Base-by-base conservation (phyloP, 2,113 vertebrate genomes). In the Suncus etruscus region DNA sequence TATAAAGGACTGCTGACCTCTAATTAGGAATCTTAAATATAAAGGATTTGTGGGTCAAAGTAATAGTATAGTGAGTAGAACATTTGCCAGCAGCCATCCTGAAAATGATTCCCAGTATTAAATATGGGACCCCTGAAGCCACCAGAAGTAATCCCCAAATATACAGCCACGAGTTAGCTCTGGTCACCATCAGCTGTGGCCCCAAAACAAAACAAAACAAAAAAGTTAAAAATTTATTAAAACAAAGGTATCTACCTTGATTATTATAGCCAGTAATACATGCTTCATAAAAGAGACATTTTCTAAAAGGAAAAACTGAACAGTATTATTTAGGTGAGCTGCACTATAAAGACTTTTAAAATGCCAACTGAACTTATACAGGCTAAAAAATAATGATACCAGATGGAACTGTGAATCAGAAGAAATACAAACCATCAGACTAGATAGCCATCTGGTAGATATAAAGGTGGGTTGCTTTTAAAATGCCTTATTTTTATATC, bases 331-430 rank as follows among this genome's bases (percentile, higher is more conserved):
- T 11, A 77, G 51, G 18, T 82, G 32, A 87, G 11, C 50, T 81
- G 22, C 4, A 54, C 2, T 50, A 72, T 80, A 63, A 91, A 81
- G 80, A 76, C 76, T 70, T 91, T 29, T 61, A 70, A 85, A 92
- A 89, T 76, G 31, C 63, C 81, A 76, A 81, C 45, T 72, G 27
- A 89, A 80, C 65, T 82, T 81, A 51, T 31, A 76, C 45, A 76
- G 45, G 39, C 39, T 81, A 27, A 69, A 72, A 63, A 68, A 12
- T 77, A 80, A 58, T 61, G 58, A 61, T 61, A 61, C 58, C 84
- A 91, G 54, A 73, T 83, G 65, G 84, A 83, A 83, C 39, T 83
- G 68, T 80, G 39, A n/a, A 61, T 86, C 9, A 45, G 63, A 89
- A 70, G 63, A 69, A 76, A 47, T 45, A 14, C 81, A 68, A 45